Base-by-base conservation (phyloP, 2,888 invertebrate species). In the Cyclophora punctaria region DNA sequence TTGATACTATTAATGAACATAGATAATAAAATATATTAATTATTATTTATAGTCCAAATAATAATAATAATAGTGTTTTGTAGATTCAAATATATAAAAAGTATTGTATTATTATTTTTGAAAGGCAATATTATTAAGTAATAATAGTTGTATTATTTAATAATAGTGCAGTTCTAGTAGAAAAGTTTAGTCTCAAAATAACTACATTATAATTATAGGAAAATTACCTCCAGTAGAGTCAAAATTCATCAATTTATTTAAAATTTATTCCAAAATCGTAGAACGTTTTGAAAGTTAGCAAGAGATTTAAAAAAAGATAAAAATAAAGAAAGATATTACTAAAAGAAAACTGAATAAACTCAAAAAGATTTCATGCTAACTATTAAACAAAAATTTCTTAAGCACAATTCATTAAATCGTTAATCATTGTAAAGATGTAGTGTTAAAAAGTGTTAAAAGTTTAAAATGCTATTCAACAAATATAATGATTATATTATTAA, bases 381-480 rank as follows among this genome's bases (percentile, higher is more conserved):
- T 5, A 5, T 37, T 37, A 37, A 5, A 37, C 4, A 37, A 37
- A 37, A 37, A 2, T 37, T 4, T 37, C 37, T 37, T 47, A 33
- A 5, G 47, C 47, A 53, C 50, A 46, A 56, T 48, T 50, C 49
- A 46, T 48, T 47, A 46, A 45, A 58, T 55, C 46, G 54, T 54
- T 58, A 61, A 63, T 66, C 74, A 74, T 79, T 80, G 77, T 78
- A 78, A 79, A 77, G 73, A 72, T 71, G 59, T 70, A 76, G 76
- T 75, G 71, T 69, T 47, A 59, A 57, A 49, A 40, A 52, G 45
- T 53, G 62, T 56, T 42, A 54, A 56, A 52, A 59, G 60, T 67
- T 69, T 62, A 63, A 60, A 69, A 66, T 62, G 52, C 53, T 52
- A 53, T 56, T 52, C 48, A 58, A 59, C 47, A 44, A 37, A 43